Evolutionary conservation across 2,797 vertebrate genomes (phyloP), one percentile per base, ranked within the genome.

Genomic region (Corythornis leucogaster): DNA sequence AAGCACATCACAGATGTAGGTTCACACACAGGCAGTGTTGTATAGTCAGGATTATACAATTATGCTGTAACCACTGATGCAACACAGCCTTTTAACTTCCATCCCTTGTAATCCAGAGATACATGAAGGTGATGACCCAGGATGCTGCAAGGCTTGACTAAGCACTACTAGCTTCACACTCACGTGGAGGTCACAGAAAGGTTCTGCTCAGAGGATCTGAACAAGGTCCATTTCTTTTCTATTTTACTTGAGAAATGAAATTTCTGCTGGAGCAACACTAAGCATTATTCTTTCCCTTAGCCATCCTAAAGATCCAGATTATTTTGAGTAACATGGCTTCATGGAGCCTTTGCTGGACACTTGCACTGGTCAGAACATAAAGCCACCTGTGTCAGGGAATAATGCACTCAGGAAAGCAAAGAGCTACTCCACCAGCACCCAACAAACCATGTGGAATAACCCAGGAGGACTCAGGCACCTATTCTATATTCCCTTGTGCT

Each of bases 221-320:
- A 30, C 9, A 59, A 63, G 7, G 15, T 48, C 4, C 6, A 3
- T n/a, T 22, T n/a, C 30, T n/a, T 31, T 66, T 0, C 8, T 12
- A 11, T 59, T 87, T 74, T 5, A 11, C 51, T 67, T 38, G 20
- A 79, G 25, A 82, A 79, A 63, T 43, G 3, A 35, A 70, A 70
- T 83, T 70, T 77, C 17, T 93, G 20, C 26, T 63, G 19, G 12
- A 80, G 24, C 38, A 69, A 35, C 9, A 35, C 1, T 35, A 59
- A 63, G 13, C 13, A 26, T 63, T 87, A 10, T 25, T 69, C 19
- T 70, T 83, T 64, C 35, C 25, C 14, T 5, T n/a, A 28, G 17
- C 25, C n/a, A 38, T 26, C 42, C 25, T 78, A 59, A 71, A 61
- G 50, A 45, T 45, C 15, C 69, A 53, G 78, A 53, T 57, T 45